phyloP scores from a whole-genome alignment of 2,797 vertebrate species.

The Etheostoma perlongum region DNA sequence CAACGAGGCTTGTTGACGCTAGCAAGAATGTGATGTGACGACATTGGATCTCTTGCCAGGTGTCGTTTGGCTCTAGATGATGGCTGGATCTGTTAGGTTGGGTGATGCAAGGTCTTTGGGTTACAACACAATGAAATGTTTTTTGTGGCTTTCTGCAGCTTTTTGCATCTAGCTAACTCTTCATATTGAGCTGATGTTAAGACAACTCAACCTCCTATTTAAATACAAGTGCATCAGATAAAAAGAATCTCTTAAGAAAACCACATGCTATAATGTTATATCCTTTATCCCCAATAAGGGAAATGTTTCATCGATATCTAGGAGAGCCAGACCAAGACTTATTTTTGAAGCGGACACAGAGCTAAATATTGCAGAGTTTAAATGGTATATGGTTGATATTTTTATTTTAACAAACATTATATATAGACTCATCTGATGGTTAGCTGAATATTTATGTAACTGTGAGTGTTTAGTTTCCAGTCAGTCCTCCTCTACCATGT shows the following conservation, averaged over 20 bases:
- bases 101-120: constrained; percentile 2
- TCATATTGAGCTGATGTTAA: constrained; percentile 28
- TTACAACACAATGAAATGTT: constrained; percentile 28
- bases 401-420: background rate
- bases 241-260: background rate
- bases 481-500: too few species aligned
- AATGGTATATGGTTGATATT: background rate
- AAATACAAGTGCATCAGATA: background rate
- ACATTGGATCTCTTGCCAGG: constrained; percentile 51
- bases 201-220: background rate
- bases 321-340: background rate
- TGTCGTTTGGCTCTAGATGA: constrained; percentile 36
- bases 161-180: constrained; percentile 22
- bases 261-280: background rate
- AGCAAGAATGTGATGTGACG: constrained; percentile 23
- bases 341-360: background rate
- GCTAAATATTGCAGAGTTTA: background rate
- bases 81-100: constrained; percentile 4
- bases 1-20: constrained; percentile 26
- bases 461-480: too few species aligned
- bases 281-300: background rate
- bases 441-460: too few species aligned
- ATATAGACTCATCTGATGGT: too few species aligned
- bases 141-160: constrained; percentile 26
- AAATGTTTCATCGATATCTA: background rate